Conservation (phyloP, 2,797 vertebrate species). For the Tarsius wallacei region DNA sequence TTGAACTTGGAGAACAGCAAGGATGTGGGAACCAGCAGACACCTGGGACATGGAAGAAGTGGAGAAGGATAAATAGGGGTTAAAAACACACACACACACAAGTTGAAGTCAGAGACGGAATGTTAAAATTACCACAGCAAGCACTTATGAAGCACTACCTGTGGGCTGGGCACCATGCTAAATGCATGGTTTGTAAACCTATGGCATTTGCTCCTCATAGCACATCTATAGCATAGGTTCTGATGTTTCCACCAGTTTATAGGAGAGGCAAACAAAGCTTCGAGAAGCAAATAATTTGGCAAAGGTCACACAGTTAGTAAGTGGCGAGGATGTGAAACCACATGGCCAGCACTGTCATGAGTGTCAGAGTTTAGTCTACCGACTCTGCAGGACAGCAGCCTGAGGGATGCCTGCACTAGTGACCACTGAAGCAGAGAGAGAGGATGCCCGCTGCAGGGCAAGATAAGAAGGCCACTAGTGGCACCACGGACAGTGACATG, state of each 20-base stretch:
- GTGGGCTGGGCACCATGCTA: background rate
- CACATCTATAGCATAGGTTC: background rate
- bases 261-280: background rate
- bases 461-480: background rate
- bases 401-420: background rate
- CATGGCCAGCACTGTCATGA: background rate
- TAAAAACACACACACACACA: background rate
- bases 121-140: background rate
- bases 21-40: background rate
- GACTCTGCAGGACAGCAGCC: background rate
- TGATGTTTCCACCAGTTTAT: background rate
- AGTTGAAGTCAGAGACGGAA: background rate
- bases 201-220: background rate
- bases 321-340: background rate
- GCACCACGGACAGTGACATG: background rate
- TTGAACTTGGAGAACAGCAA: background rate
- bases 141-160: background rate
- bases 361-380: background rate
- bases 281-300: background rate
- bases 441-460: accelerated
- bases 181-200: background rate
- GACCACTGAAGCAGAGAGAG: background rate
- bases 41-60: background rate
- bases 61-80: background rate
- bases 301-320: background rate